Evolutionary conservation across 2,888 invertebrate genomes (phyloP).

Genomic region (Brenthis hecate): DNA sequence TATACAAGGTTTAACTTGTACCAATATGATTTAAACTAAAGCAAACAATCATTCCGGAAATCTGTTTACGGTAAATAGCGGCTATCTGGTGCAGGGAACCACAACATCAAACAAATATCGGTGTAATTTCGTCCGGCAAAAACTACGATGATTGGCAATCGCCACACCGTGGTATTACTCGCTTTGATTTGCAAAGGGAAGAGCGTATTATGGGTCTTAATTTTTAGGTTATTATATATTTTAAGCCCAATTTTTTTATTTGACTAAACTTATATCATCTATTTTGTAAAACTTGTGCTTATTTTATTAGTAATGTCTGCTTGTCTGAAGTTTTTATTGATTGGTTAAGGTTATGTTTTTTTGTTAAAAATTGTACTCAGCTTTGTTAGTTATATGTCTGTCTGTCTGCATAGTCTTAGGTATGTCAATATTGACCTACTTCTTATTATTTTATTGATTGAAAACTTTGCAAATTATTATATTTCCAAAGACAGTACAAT

Average conservation of each 20-base stretch:
- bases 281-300: too few relatives aligned
- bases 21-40: conserved; percentile 40
- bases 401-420: too few relatives aligned
- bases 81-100: conserved; percentile 52
- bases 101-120: conserved; percentile 56
- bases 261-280: background rate
- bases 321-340: too few relatives aligned
- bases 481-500: too few relatives aligned
- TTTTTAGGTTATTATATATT: background rate
- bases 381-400: too few relatives aligned
- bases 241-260: background rate
- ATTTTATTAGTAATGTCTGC: too few relatives aligned
- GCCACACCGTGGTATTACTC: conserved; percentile 36
- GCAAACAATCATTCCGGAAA: conserved; percentile 42
- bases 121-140: conserved; percentile 64
- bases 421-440: too few relatives aligned
- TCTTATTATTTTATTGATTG: too few relatives aligned
- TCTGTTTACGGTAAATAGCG: conserved; percentile 42
- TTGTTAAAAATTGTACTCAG: too few relatives aligned
- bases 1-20: conserved; percentile 14
- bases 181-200: conserved; percentile 36
- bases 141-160: conserved; percentile 65
- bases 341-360: too few relatives aligned
- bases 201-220: background rate
- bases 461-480: too few relatives aligned